Evolutionary conservation across 2,888 invertebrate species (phyloP), one percentile per base, ranked within the genome.

Genomic region (Aphodius sticticus): DNA sequence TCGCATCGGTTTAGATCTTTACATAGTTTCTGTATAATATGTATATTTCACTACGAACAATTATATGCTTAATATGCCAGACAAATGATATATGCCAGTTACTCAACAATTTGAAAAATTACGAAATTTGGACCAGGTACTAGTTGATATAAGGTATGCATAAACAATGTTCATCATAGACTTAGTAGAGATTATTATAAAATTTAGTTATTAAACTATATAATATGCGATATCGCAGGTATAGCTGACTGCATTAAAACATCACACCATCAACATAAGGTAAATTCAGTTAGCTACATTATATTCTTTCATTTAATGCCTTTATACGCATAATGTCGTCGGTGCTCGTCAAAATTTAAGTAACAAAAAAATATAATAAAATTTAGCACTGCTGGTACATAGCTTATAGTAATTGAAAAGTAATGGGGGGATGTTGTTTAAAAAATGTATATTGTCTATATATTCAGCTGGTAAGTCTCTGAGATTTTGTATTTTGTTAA

Each of bases 401-500:
- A 53, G 53, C 12, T 53, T 53, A 53, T 53, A 12, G 53, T 53
- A 53, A 53, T 53, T 53, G 4, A 53, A 12, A 53, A 3, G 7
- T 9, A 53, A 53, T 12, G 12, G 7, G 7, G 6, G 6, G 12
- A 53, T 53, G 53, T 53, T 53, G 53, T 69, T 69, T 70, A 9
- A 69, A 53, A 53, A 53, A 53, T 53, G 53, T 53, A 53, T 53
- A 53, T 53, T 53, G 53, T 53, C 53, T 53, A 53, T 53, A 38
- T 38, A 53, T 53, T 53, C 53, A 53, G 53, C 9, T 53, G 53
- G 53, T 53, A 53, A 53, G 53, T 9, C 53, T 53, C 26, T 26
- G 26, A 26, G 26, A 26, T 53, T 53, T 53, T 53, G 53, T 53
- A 53, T 80, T 80, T 81, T 81, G 78, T 81, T 81, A 81, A 53